These are phyloP conservation scores for Caenorhabditis angaria DNA, from an alignment of 2,888 invertebrate genomes.

Conservation along the genomic window DNA sequence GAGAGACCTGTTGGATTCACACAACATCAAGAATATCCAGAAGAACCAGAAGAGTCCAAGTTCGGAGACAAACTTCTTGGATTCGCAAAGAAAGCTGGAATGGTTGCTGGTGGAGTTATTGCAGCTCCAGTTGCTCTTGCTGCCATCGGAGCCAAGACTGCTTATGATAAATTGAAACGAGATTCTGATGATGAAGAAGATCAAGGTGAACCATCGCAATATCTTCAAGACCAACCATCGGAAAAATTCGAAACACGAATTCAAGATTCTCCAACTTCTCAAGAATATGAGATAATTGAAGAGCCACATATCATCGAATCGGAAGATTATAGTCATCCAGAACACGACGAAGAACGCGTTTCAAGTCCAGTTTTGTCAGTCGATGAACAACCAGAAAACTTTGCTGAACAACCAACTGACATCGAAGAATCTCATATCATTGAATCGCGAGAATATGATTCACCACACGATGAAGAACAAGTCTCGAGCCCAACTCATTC, in stretches of 20 bases:
- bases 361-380: conserved; percentile 6
- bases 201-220: not conserved
- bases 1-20: not conserved
- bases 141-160: conserved; percentile 55
- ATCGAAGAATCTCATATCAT: conserved; percentile 26
- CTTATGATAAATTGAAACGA: conserved; percentile 53
- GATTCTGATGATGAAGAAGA: conserved; percentile 33
- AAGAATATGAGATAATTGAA: conserved; percentile 14
- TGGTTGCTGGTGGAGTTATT: conserved; percentile 57
- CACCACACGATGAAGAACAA: not conserved
- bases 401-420: conserved; percentile 2
- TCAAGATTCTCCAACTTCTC: not conserved
- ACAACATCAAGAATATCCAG: conserved; percentile 1
- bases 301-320: conserved; percentile 27
- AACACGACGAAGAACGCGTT: not conserved
- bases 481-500: conserved; percentile 12
- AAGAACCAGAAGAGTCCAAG: conserved; percentile 3
- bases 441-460: conserved; percentile 27
- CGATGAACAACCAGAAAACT: conserved; percentile 2
- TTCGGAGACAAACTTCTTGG: conserved; percentile 32
- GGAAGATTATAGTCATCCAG: conserved; percentile 4
- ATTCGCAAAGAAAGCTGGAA: conserved; percentile 55
- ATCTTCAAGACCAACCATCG: not conserved
- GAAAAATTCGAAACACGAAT: conserved; percentile 10
- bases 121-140: conserved; percentile 56